Evolutionary conservation across 2,113 vertebrate species (phyloP).

Genomic region (Zapornia atra): DNA sequence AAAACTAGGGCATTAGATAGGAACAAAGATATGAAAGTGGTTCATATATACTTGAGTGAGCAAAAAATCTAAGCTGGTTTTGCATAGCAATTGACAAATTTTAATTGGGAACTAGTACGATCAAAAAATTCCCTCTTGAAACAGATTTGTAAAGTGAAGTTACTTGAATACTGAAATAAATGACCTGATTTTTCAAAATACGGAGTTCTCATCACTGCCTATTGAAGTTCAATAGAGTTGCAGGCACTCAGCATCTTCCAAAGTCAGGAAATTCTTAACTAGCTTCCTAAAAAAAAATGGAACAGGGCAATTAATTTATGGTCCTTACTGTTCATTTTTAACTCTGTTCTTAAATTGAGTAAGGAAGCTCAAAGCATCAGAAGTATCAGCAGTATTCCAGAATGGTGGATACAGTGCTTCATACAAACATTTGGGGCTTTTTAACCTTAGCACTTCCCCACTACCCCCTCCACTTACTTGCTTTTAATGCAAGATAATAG

Average conservation of each 20-base stretch:
- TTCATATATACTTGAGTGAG: neutral
- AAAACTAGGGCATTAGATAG: slow-evolving; percentile 26
- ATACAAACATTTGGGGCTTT: neutral
- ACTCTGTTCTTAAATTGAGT: neutral
- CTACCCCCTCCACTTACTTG: accelerated
- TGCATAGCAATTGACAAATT: slow-evolving; percentile 51
- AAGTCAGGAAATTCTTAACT: slow-evolving; percentile 36
- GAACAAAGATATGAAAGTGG: neutral
- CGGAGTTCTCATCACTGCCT: slow-evolving; percentile 37
- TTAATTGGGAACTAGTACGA: slow-evolving; percentile 42
- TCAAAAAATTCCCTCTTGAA: slow-evolving; percentile 62
- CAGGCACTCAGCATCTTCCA: slow-evolving; percentile 30
- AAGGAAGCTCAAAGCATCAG: neutral
- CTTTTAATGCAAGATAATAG: neutral
- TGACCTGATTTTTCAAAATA: slow-evolving; percentile 67
- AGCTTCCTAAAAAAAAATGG: neutral
- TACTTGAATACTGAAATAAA: slow-evolving; percentile 56
- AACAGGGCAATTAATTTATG: neutral
- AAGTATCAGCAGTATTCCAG: neutral
- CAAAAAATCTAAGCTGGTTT: slow-evolving; percentile 18
- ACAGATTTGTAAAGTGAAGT: slow-evolving; percentile 49
- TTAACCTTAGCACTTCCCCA: neutral
- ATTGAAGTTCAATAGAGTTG: slow-evolving; percentile 48
- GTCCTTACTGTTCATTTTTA: neutral
- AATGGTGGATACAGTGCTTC: neutral